phyloP scores from a whole-genome alignment of 2,888 invertebrate species.

The Nipponacmea schrenckii region DNA sequence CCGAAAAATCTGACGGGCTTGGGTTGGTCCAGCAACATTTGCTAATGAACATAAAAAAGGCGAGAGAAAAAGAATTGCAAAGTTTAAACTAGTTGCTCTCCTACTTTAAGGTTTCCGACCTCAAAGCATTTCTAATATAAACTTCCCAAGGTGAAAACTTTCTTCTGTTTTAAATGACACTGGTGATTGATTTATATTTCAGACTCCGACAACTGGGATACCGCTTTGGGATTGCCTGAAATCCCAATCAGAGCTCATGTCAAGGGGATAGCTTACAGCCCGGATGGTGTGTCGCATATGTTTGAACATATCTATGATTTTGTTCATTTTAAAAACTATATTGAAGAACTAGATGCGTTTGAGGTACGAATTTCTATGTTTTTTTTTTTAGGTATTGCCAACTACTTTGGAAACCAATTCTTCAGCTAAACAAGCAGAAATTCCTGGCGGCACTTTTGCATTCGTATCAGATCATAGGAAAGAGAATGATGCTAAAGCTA shows the following conservation, averaged over 20 bases:
- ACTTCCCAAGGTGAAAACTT: too few species aligned
- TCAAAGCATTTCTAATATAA: too few species aligned
- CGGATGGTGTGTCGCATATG: slow-evolving; percentile 15
- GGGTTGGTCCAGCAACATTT: too few species aligned
- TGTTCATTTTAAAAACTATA: slow-evolving; percentile 27
- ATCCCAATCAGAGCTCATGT: slow-evolving; percentile 40
- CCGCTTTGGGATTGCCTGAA: slow-evolving; percentile 21
- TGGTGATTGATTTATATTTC: not conserved
- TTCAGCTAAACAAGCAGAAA: not conserved
- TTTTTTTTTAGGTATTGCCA: not conserved
- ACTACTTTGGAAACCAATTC: not conserved
- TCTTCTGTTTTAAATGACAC: too few species aligned
- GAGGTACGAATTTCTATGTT: slow-evolving; percentile 25
- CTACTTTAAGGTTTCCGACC: too few species aligned
- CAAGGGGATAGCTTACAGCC: slow-evolving; percentile 25
- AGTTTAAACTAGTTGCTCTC: too few species aligned
- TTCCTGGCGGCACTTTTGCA: too few species aligned
- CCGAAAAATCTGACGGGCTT: too few species aligned
- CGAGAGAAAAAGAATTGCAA: too few species aligned
- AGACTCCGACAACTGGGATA: slow-evolving; percentile 30
- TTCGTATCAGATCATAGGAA: too few species aligned
- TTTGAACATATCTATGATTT: slow-evolving; percentile 49
- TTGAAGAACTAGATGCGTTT: slow-evolving; percentile 20
- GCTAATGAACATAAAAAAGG: too few species aligned
- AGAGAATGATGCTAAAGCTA: too few species aligned